A percentile compares a stretch with the other conserved stretches of the same genome.
Evolutionary conservation across 2,113 vertebrate species (phyloP).

Genomic region (Paratilapia polleni): DNA sequence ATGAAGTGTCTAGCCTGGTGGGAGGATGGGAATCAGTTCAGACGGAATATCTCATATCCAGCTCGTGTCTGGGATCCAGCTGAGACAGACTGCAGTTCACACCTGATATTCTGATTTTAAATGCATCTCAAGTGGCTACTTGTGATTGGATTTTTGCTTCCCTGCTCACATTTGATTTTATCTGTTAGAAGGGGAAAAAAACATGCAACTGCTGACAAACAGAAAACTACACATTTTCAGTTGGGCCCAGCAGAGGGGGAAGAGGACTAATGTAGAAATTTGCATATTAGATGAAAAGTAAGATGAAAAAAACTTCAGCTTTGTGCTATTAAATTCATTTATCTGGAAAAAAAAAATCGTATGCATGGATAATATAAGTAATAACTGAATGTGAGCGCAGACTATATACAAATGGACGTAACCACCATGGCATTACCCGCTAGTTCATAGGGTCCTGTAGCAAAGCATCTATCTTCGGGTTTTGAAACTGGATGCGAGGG

Average conservation of each 20-base stretch:
- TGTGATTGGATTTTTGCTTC: slow-evolving; percentile 31
- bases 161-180: slow-evolving; percentile 25
- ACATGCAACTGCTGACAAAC: not conserved
- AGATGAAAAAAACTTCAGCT: too few species aligned
- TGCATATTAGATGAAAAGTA: not conserved
- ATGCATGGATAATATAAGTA: too few species aligned
- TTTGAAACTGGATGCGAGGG: too few species aligned
- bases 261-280: not conserved
- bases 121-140: slow-evolving; percentile 10
- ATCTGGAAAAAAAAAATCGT: too few species aligned
- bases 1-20: not conserved
- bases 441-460: too few species aligned
- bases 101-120: slow-evolving; percentile 28
- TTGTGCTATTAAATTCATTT: too few species aligned
- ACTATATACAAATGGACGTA: too few species aligned
- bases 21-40: not conserved
- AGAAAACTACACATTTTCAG: not conserved
- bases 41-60: slow-evolving; percentile 7
- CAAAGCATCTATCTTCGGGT: too few species aligned
- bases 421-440: too few species aligned
- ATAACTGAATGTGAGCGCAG: too few species aligned
- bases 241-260: not conserved
- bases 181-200: not conserved
- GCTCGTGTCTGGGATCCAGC: not conserved
- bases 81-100: slow-evolving; percentile 16